phyloP scores from a whole-genome alignment of 2,888 invertebrate species.

The Heteropelma amictum region DNA sequence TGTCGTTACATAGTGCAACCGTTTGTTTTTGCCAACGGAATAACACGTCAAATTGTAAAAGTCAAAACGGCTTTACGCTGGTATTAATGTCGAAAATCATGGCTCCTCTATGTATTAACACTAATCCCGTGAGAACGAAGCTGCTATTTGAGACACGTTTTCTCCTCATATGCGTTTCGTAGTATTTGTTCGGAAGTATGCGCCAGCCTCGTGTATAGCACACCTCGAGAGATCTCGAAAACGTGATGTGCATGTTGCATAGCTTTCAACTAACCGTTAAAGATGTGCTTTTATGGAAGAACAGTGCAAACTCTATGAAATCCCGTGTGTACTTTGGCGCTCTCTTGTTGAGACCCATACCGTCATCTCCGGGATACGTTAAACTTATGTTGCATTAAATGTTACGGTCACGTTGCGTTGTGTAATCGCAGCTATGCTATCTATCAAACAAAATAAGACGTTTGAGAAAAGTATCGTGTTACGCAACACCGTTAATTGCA shows the following conservation, averaged over 20 bases:
- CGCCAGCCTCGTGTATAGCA: neutral
- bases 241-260: constrained; percentile 13
- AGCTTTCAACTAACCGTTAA: constrained; percentile 2
- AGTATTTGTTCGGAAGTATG: neutral
- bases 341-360: too few relatives aligned
- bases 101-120: constrained; percentile 14
- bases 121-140: constrained; percentile 30
- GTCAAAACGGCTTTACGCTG: neutral
- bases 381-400: too few relatives aligned
- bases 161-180: neutral
- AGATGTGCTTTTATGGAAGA: neutral
- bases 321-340: neutral
- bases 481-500: too few relatives aligned
- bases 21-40: too few relatives aligned
- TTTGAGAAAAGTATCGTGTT: too few relatives aligned
- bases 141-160: neutral
- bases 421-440: too few relatives aligned
- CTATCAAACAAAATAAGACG: too few relatives aligned
- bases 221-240: neutral
- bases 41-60: constrained; percentile 22
- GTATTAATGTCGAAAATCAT: neutral
- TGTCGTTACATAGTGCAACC: too few relatives aligned
- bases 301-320: neutral
- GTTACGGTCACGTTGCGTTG: too few relatives aligned
- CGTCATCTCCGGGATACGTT: too few relatives aligned